phyloP scores from a whole-genome alignment of 2,797 vertebrate species.

The Protosalanx chinensis region DNA sequence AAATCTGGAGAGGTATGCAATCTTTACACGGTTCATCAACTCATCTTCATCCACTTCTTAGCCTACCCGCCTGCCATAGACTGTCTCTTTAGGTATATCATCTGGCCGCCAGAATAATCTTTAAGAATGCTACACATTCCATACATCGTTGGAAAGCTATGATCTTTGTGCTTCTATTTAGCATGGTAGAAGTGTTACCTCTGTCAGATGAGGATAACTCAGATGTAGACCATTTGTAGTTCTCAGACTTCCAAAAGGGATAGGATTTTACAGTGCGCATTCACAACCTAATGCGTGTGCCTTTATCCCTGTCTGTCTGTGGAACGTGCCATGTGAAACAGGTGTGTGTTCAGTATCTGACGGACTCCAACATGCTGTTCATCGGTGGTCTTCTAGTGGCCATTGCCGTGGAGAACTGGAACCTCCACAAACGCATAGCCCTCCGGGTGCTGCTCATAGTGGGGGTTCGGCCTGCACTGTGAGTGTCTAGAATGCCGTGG shows the following conservation, averaged over 20 bases:
- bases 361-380: slow-evolving; percentile 90
- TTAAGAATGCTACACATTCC: too few relatives aligned
- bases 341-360: slow-evolving; percentile 86
- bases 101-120: too few relatives aligned
- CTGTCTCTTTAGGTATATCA: too few relatives aligned
- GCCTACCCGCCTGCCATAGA: too few relatives aligned
- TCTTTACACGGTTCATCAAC: not conserved
- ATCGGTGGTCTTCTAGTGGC: slow-evolving; percentile 89
- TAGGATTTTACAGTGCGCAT: not conserved
- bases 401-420: slow-evolving; percentile 86
- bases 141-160: too few relatives aligned
- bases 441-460: slow-evolving; percentile 81
- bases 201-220: too few relatives aligned
- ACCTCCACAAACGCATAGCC: slow-evolving; percentile 91
- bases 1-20: slow-evolving; percentile 58
- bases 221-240: too few relatives aligned
- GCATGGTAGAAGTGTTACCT: too few relatives aligned
- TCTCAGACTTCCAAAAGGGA: too few relatives aligned
- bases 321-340: slow-evolving; percentile 52
- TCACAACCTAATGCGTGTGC: not conserved
- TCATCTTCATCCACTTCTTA: not conserved
- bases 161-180: too few relatives aligned
- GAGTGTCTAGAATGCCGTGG: slow-evolving; percentile 54
- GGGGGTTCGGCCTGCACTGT: slow-evolving; percentile 89
- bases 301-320: slow-evolving; percentile 10